These are phyloP conservation scores for Heloderma charlesbogerti DNA, from an alignment of 2,113 vertebrate genomes.

Conservation along the genomic window DNA sequence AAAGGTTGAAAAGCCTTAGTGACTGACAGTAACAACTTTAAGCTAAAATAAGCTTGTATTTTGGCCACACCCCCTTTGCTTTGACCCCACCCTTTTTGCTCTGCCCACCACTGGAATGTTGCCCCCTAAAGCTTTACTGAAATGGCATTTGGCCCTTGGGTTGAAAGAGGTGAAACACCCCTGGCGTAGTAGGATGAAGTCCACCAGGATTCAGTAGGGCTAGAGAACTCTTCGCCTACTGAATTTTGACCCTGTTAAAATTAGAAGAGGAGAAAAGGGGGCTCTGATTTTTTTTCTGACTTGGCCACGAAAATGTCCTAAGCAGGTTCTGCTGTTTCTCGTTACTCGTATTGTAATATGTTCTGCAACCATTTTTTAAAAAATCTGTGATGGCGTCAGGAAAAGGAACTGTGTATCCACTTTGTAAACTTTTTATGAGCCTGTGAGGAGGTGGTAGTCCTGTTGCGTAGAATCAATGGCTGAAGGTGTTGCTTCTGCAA, in stretches of 20 bases:
- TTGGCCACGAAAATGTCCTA: background rate
- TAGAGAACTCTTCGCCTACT: background rate
- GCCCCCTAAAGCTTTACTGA: too few relatives aligned
- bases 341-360: background rate
- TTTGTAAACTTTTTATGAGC: slow-evolving; percentile 23
- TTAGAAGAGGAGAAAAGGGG: background rate
- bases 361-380: background rate
- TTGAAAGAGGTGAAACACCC: too few relatives aligned
- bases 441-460: background rate
- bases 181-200: background rate
- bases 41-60: too few relatives aligned
- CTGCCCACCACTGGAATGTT: too few relatives aligned
- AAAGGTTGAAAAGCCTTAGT: too few relatives aligned
- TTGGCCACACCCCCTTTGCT: too few relatives aligned
- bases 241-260: background rate
- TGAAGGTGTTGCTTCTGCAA: slow-evolving; percentile 1
- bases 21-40: too few relatives aligned
- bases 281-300: background rate
- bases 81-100: too few relatives aligned
- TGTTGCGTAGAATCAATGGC: background rate
- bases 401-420: slow-evolving; percentile 13
- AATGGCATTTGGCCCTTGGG: too few relatives aligned
- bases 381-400: background rate
- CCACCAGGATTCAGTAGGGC: background rate
- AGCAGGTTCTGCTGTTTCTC: background rate